Evolutionary conservation across 2,888 invertebrate species (phyloP).

Genomic region (Scotopteryx bipunctaria): DNA sequence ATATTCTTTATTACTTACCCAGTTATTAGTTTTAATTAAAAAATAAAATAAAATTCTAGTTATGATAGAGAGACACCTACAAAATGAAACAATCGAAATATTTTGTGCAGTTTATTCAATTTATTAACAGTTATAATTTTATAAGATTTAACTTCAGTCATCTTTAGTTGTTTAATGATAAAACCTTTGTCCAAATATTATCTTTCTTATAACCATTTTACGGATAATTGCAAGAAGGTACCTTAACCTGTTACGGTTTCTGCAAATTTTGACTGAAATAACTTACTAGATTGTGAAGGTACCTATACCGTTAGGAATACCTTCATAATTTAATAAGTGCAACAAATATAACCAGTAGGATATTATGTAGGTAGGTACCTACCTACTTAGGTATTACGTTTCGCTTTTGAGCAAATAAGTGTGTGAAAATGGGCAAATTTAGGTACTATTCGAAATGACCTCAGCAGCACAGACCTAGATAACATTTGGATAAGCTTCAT

Average conservation of each 20-base stretch:
- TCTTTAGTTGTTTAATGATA: constrained; percentile 58
- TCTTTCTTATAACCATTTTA: not conserved
- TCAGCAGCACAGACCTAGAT: not conserved
- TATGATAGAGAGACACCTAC: no score
- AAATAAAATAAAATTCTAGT: not conserved
- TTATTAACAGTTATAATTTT: constrained; percentile 74
- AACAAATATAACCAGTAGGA: no score
- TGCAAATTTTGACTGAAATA: no score
- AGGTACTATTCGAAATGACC: not conserved
- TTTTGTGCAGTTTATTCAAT: constrained; percentile 83
- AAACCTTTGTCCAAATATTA: constrained; percentile 38
- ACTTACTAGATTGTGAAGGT: no score
- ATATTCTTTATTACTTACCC: no score
- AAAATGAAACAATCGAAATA: constrained; percentile 57
- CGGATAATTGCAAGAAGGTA: no score
- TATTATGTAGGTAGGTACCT: not conserved
- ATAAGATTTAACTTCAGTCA: constrained; percentile 81
- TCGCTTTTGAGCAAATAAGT: no score
- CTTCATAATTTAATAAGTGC: no score
- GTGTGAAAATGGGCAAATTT: not conserved
- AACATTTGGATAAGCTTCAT: not conserved
- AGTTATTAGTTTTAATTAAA: no score
- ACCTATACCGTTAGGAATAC: no score
- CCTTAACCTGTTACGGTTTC: no score
- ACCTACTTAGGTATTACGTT: no score